These are phyloP conservation scores for Pharmacophagus antenor DNA, from an alignment of 2,888 invertebrate genomes.

Conservation along the genomic window DNA sequence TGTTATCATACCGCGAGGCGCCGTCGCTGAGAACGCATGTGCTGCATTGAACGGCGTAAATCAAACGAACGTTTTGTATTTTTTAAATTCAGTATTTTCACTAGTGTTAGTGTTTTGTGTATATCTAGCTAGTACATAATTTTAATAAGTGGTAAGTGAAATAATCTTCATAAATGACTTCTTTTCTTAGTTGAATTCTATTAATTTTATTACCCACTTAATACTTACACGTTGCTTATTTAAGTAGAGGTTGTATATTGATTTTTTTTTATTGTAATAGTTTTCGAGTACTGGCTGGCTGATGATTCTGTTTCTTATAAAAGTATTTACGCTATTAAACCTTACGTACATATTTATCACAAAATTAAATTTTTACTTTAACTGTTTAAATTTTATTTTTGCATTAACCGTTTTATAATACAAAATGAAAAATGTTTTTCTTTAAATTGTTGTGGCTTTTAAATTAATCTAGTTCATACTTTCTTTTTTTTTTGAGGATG, in stretches of 20 bases:
- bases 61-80: constrained; percentile 5
- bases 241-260: not conserved
- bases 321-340: no score
- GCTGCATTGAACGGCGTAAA: constrained; percentile 29
- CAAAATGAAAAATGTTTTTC: no score
- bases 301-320: not conserved
- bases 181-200: not conserved
- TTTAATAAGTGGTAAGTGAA: constrained; percentile 11
- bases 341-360: no score
- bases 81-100: constrained; percentile 1
- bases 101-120: constrained; percentile 10
- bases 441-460: no score
- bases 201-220: not conserved
- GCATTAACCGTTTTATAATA: no score
- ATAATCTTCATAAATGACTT: not conserved
- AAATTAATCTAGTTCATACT: no score
- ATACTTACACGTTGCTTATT: not conserved
- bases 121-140: constrained; percentile 5
- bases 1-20: constrained; percentile 59
- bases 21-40: constrained; percentile 48
- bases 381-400: no score
- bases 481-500: no score
- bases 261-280: not conserved
- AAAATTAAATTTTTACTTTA: no score
- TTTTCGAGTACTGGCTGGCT: not conserved